Base-by-base conservation (phyloP, 2,113 vertebrate species). In the Caloenas nicobarica region DNA sequence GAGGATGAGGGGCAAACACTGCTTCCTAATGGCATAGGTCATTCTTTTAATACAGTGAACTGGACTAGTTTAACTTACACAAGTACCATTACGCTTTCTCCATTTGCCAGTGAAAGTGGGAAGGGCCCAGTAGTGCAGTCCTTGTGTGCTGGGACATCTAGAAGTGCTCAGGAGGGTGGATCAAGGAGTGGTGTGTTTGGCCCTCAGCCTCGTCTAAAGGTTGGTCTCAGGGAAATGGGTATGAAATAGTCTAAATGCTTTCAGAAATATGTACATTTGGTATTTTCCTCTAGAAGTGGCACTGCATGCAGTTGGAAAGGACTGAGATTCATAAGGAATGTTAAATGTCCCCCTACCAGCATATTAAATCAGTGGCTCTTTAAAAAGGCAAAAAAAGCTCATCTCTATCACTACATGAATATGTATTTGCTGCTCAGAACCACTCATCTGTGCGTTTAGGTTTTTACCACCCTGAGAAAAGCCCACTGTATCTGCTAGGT, bases 1-100 rank as follows among this genome's bases (percentile, higher is more conserved):
- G 81, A 87, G 77, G 83, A 86, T 7, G 6, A 60, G 91, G 54
- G 58, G 81, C 70, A 65, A 92, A 88, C 62, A 61, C 69, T 88
- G 79, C 58, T 82, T 56, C n/a, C 62, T 60, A 74, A 50, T 38
- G 61, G 81, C 88, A 26, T 21, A 15, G 3, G 33, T 66, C 89
- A 66, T 80, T 89, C 56, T 51, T 78, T n/a, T 79, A 88, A 65
- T 70, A 65, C 60, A 78, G 72, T 29, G 66, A 93, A 48, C 34
- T 18, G 61, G 86, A 89, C 38, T 28, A 50, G 28, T 88, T 79
- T 61, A 79, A 74, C 77, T 95, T 95, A 79, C 93, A 80, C 69
- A 69, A 70, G 76, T 64, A 66, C 82, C 48, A 25, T 34, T 69
- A 42, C 12, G 18, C 34, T 82, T 62, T 51, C 70, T 51, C 53